Evolutionary conservation across 2,113 vertebrate genomes (phyloP), one percentile per base, ranked within the genome.

Genomic region (Grantiella picta): DNA sequence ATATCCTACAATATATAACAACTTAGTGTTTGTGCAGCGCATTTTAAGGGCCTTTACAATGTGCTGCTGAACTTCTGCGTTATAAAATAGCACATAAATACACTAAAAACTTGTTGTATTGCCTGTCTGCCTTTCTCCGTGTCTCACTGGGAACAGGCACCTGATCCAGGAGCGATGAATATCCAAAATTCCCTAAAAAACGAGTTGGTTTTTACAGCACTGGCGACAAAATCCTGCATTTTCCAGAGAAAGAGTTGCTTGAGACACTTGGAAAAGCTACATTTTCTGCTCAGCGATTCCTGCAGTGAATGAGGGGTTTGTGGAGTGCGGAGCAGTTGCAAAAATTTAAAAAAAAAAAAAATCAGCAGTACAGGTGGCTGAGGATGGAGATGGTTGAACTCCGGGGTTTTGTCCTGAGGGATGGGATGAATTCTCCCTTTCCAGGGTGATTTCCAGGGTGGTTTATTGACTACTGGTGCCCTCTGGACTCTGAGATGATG

Each of bases 21-120:
- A 29, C 6, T 33, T 2, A 11, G 63, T 47, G 61, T 71, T 86
- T 61, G 76, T 69, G 5, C 5, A 53, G 64, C 22, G 4, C 0
- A 0, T 20, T 65, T 14, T 7, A 47, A 75, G 23, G 83, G 42
- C 19, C 76, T 84, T 94, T 81, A 71, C 56, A 70, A 23, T 0
- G 79, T 77, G 75, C 63, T 70, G 45, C 11, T 72, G 29, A 61
- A 68, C 52, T 81, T 54, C 45, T 49, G 0, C 52, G 42, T 42
- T 83, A 70, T 73, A 72, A 88, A 91, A 65, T 9, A 72, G 31
- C 42, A 21, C 66, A 63, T 88, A 80, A 92, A 86, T 69, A 54
- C 21, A 42, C 54, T 76, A 38, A 94, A 70, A 80, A 15, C 54
- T n/a, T 10, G 25, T 57, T 73, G 69, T 50, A 8, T 49, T 77